Evolutionary conservation across 2,888 invertebrate species (phyloP).

Genomic region (Ceratothoa steindachneri): DNA sequence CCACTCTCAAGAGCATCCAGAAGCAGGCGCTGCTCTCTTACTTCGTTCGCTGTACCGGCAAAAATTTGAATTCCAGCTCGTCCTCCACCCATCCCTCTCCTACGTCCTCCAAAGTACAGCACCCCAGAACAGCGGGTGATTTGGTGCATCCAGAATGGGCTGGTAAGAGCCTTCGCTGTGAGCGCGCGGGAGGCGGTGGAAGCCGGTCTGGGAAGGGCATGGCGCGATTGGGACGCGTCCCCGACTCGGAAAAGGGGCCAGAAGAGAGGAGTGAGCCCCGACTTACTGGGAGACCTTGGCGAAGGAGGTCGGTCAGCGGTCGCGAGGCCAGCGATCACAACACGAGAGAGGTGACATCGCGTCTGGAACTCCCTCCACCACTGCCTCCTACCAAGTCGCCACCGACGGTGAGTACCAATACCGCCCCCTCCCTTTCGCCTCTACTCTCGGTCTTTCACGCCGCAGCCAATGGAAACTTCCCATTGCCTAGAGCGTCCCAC

Average conservation of each 20-base stretch:
- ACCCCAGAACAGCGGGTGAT: conserved; percentile 17
- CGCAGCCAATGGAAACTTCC: no score
- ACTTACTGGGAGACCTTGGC: conserved; percentile 19
- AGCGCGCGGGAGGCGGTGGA: no score
- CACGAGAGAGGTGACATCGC: background rate
- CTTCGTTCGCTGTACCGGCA: conserved; percentile 64
- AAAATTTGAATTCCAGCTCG: conserved; percentile 13
- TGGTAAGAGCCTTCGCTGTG: conserved; percentile 22
- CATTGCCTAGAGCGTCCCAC: no score
- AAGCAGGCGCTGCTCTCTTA: conserved; percentile 76
- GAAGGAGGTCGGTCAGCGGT: conserved; percentile 36
- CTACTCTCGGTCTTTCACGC: conserved; percentile 13
- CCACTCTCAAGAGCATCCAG: conserved; percentile 73
- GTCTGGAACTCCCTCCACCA: background rate
- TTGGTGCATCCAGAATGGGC: background rate
- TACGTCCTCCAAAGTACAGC: conserved; percentile 8
- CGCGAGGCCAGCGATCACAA: conserved; percentile 20
- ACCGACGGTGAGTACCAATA: background rate
- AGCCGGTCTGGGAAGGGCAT: conserved; percentile 34
- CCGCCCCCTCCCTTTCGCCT: conserved; percentile 7
- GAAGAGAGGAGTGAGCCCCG: conserved; percentile 13
- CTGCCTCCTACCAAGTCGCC: background rate
- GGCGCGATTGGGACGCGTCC: conserved; percentile 42
- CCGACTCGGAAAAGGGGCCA: conserved; percentile 11
- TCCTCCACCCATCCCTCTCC: conserved; percentile 5